These are phyloP conservation scores for Orycteropus afer DNA, from an alignment of 2,113 vertebrate genomes.

Conservation along the genomic window DNA sequence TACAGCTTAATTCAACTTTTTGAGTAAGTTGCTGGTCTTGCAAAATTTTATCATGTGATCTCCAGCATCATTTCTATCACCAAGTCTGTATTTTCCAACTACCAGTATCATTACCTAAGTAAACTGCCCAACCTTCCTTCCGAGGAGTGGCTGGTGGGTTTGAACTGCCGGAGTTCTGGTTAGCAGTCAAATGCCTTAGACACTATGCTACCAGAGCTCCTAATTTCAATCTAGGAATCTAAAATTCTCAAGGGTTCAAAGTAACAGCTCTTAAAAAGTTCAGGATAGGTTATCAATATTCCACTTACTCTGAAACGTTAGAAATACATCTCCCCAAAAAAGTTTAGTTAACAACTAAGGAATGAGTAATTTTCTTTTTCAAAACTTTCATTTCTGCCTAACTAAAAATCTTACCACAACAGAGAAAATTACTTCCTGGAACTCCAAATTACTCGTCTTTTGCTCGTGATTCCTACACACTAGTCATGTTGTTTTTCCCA, in stretches of 20 bases:
- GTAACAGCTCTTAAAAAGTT: not conserved
- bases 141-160: too few relatives aligned
- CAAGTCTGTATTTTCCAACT: too few relatives aligned
- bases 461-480: not conserved
- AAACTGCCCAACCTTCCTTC: too few relatives aligned
- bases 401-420: not conserved
- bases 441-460: not conserved
- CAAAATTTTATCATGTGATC: too few relatives aligned
- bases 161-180: too few relatives aligned
- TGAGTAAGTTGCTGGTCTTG: too few relatives aligned
- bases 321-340: not conserved
- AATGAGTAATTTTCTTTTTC: not conserved
- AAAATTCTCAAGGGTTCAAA: not conserved
- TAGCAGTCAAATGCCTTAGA: too few relatives aligned
- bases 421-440: not conserved
- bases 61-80: too few relatives aligned
- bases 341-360: not conserved
- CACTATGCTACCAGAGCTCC: too few relatives aligned
- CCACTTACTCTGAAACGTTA: not conserved
- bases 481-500: not conserved
- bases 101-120: too few relatives aligned
- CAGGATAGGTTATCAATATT: not conserved
- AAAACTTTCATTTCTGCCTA: not conserved
- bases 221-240: not conserved
- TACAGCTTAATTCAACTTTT: too few relatives aligned